Base-by-base conservation (phyloP, 2,113 vertebrate species). In the Ammospiza caudacuta region DNA sequence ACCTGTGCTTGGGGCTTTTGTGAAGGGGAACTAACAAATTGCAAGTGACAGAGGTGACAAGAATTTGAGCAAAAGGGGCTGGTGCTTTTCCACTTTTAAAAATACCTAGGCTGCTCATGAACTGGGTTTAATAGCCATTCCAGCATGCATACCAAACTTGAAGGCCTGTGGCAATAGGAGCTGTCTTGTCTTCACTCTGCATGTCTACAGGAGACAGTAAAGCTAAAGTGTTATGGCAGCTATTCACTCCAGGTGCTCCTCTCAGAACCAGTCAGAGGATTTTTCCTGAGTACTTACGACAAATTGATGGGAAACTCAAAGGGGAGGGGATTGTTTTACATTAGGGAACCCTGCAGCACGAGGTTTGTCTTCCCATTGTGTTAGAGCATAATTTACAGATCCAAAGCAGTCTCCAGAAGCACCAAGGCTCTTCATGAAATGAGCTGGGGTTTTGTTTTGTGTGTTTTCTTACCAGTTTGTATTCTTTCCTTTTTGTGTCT, bases 401-500 rank as follows among this genome's bases (percentile, higher is more conserved):
- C 95, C 96, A 96, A 95, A 96, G 88, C 88, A 95, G 83, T 44
- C 69, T 94, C 64, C 73, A 78, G 69, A 64, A 90, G 55, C 35
- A 8, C 82, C 67, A 88, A 89, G 77, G 72, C 59, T 93, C 69
- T 84, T 92, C 29, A n/a, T 84, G 22, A 75, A 79, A 79, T 14
- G 33, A 35, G 49, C 77, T 94, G 74, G 63, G 46, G 29, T 51
- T 87, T 63, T 58, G 77, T 52, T 73, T 43, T 90, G 31, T 31
- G 55, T 77, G 44, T 96, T 90, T 68, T 90, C 17, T 83, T 90
- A 88, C 47, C 44, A 59, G 67, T 96, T 94, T 83, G 31, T 90
- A 82, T 96, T 91, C 70, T 89, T 85, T 97, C 33, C 41, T 82
- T 86, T 97, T 96, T 44, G 74, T 89, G 91, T 97, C 95, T 95